Base-by-base conservation (phyloP, 2,888 invertebrate genomes). In the Pimpla rufipes region DNA sequence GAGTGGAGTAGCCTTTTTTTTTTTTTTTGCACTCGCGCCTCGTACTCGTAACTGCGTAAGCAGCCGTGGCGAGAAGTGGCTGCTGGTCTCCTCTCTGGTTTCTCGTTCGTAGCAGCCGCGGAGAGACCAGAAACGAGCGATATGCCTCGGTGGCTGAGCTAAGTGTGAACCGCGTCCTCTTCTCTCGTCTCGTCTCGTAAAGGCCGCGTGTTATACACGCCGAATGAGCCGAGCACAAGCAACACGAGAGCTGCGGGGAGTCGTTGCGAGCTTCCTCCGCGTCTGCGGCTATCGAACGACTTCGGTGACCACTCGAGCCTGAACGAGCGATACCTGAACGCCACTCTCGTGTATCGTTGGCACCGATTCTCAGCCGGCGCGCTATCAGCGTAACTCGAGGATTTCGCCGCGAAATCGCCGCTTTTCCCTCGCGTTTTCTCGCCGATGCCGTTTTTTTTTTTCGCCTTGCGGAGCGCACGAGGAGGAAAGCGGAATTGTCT, bases 121-220 rank as follows among this genome's bases (percentile, higher is more conserved):
- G 67, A 74, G 84, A 86, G 87, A 77, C 68, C 67, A 68, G 75
- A 55, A 74, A 79, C 79, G 80, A 77, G 81, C 82, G 88, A 85
- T 81, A 85, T 85, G 88, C 87, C 85, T 87, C 74, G 81, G 79
- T 85, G 78, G 84, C 66, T 71, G 62, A 78, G 82, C 59, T 85
- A 85, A 87, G 80, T 83, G 81, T 82, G n/a, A 83, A 84, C 81
- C 81, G 62, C 80, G 71, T 67, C 52, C 68, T 29, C 29, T 29
- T 5, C 5, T 67, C 76, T 74, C 62, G 77, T 62, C 74, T 55
- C 77, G 64, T 80, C 83, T 74, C 77, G 62, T 55, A 59, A 68
- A 77, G 76, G 73, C 73, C 29, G 2, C 5, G 62, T 73, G 42
- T 68, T 59, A 57, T 18, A n/a, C 42, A 55, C 57, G 64, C 3